These are phyloP conservation scores for Watsonalla binaria DNA, from an alignment of 2,888 invertebrate species.

Conservation along the genomic window DNA sequence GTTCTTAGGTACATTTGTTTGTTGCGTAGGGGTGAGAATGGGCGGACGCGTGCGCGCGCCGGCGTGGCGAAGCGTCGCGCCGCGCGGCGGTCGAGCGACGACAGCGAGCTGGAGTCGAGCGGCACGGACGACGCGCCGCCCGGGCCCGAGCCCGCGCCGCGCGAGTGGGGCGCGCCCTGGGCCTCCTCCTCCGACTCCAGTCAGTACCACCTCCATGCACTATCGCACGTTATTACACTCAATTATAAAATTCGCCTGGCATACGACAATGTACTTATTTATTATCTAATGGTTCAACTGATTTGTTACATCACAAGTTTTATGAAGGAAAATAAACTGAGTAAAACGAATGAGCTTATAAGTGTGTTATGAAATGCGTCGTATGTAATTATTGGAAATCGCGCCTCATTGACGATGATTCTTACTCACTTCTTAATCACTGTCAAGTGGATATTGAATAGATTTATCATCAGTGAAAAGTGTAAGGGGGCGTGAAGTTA, in stretches of 20 bases:
- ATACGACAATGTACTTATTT: no score
- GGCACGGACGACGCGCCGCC: conserved; percentile 71
- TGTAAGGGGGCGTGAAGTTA: no score
- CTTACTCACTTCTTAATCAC: no score
- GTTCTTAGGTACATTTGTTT: background rate
- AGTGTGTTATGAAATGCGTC: no score
- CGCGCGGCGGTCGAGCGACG: conserved; percentile 68
- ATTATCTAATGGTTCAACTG: no score
- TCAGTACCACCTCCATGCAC: conserved; percentile 27
- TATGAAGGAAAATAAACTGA: no score
- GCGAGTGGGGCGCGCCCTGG: conserved; percentile 77
- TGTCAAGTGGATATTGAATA: no score
- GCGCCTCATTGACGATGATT: no score
- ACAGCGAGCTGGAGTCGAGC: conserved; percentile 71
- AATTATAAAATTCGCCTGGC: background rate
- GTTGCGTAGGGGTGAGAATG: conserved; percentile 49
- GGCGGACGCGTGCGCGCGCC: conserved; percentile 47
- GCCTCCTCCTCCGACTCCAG: conserved; percentile 69
- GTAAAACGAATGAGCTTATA: no score
- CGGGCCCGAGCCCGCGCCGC: conserved; percentile 67
- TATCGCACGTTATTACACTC: background rate
- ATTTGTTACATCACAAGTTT: no score
- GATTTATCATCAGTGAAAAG: no score
- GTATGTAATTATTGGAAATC: no score
- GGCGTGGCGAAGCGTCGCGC: conserved; percentile 57